Percentiles rank a stretch among this genome's conserved stretches.
phyloP scores from a whole-genome alignment of 2,888 invertebrate species.

The Volucella inanis region DNA sequence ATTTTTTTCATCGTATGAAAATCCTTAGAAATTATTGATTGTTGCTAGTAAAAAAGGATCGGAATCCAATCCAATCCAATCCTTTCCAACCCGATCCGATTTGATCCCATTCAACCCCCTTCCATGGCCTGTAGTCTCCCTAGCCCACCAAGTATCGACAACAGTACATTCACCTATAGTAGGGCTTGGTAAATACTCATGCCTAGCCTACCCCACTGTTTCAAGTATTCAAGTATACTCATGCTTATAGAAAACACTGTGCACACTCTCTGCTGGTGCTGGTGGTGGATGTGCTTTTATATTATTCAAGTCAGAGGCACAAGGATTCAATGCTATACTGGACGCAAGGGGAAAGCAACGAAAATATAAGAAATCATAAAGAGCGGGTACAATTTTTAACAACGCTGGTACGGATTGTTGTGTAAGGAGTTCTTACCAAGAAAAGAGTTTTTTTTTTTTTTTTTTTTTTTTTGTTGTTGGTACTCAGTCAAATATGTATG shows the following conservation, averaged over 20 bases:
- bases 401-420: conserved; percentile 35
- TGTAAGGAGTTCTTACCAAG: conserved; percentile 33
- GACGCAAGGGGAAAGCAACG: conserved; percentile 12
- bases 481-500: conserved; percentile 27
- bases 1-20: conserved; percentile 49
- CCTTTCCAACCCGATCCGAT: too few relatives aligned
- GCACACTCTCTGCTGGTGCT: too few relatives aligned
- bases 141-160: conserved; percentile 43
- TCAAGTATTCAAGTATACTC: conserved; percentile 24
- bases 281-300: too few relatives aligned
- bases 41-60: conserved; percentile 34
- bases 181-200: conserved; percentile 51
- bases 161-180: conserved; percentile 68
- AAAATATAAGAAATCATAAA: conserved; percentile 20
- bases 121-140: not conserved
- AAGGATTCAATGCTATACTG: too few relatives aligned
- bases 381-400: conserved; percentile 41
- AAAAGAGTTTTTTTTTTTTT: conserved; percentile 22
- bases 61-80: too few relatives aligned
- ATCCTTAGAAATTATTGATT: conserved; percentile 68
- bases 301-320: too few relatives aligned
- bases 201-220: conserved; percentile 31
- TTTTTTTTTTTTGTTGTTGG: not conserved
- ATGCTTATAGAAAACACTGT: conserved; percentile 13
- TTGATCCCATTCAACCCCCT: not conserved